Evolutionary conservation across 2,888 invertebrate species (phyloP), one percentile per base, ranked within the genome.

Genomic region (Nephrocerus scutellatus): DNA sequence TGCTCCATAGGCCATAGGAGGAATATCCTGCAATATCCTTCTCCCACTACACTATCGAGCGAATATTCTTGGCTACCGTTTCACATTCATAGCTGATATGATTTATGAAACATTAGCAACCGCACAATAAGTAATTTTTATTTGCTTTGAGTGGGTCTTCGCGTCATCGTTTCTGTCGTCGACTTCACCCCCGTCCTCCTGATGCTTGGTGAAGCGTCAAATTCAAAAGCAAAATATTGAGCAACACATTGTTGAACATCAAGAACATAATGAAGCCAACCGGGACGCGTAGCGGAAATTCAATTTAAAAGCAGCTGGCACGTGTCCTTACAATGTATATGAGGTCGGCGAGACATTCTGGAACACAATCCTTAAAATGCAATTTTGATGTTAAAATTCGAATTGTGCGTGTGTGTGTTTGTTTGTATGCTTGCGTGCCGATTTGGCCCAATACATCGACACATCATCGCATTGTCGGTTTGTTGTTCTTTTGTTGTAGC

Each of bases 281-380:
- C 22, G 52, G 55, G 57, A 58, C 58, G 59, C 59, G 59, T 54
- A 56, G 49, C 63, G 65, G 62, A 64, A 64, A 66, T 63, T 65
- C 63, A 63, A 66, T 63, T 62, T 55, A 62, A 63, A 63, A 64
- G 66, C 62, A 63, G 60, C 66, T 63, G 63, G 57, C 63, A 63
- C 63, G 63, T 63, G 63, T 63, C 65, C 46, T 51, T 62, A 56
- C 59, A 62, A 62, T 61, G 62, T n/a, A n/a, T n/a, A n/a, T n/a
- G n/a, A n/a, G n/a, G n/a, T n/a, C n/a, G n/a, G n/a, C n/a, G n/a
- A n/a, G n/a, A n/a, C n/a, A n/a, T n/a, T n/a, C n/a, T n/a, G n/a
- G n/a, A n/a, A n/a, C n/a, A n/a, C n/a, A n/a, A n/a, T n/a, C n/a
- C 60, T 62, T 57, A 52, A 61, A 58, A 60, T 51, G 10, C 12